Conservation (phyloP, 2,888 invertebrate genomes). For the Nomada fucata region DNA sequence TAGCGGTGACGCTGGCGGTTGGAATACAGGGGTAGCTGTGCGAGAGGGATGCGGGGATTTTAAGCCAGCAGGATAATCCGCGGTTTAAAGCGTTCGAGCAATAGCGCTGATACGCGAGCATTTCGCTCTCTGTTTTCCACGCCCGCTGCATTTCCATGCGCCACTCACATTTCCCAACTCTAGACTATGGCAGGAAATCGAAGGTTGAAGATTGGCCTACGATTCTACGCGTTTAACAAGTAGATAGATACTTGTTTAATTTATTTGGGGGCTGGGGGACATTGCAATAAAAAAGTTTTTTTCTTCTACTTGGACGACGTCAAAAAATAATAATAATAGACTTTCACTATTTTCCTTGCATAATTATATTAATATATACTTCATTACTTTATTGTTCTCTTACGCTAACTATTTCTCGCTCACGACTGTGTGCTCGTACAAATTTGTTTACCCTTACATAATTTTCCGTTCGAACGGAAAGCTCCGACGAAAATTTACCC, state of each 20-base stretch:
- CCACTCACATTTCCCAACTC: background rate
- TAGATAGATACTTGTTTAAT: slow-evolving; percentile 27
- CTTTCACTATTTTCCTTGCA: no score
- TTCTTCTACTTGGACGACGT: no score
- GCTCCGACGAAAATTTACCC: background rate
- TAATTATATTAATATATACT: no score
- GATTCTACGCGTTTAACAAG: slow-evolving; percentile 21
- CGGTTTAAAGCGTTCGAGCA: slow-evolving; percentile 76
- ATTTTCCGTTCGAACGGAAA: no score
- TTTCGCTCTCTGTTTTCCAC: slow-evolving; percentile 13
- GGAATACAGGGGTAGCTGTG: background rate
- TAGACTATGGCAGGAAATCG: background rate
- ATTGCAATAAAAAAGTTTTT: background rate
- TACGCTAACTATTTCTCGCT: no score
- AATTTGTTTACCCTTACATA: no score
- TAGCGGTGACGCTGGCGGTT: slow-evolving; percentile 29
- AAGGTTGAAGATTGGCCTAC: slow-evolving; percentile 40
- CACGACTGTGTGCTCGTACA: no score
- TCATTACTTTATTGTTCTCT: no score
- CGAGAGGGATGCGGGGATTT: slow-evolving; percentile 57
- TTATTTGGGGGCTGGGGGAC: slow-evolving; percentile 14
- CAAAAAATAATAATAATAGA: no score
- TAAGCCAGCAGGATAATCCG: slow-evolving; percentile 77
- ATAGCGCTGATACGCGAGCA: slow-evolving; percentile 64
- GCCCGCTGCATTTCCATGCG: background rate